phyloP scores from a whole-genome alignment of 2,797 vertebrate genomes.

The Triplophysa bombifrons region DNA sequence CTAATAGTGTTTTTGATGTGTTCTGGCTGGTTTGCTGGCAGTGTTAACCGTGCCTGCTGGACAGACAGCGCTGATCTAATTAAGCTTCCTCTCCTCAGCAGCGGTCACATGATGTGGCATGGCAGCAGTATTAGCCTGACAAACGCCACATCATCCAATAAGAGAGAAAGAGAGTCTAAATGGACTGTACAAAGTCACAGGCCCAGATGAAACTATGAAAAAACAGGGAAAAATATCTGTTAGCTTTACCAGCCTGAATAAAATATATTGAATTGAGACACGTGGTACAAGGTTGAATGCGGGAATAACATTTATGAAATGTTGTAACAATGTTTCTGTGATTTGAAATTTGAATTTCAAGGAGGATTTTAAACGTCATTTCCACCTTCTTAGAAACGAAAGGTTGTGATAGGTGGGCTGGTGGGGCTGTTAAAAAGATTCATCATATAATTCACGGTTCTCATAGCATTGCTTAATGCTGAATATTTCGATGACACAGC shows the following conservation, averaged over 20 bases:
- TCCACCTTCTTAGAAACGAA: neutral
- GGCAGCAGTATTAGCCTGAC: slow-evolving; percentile 58
- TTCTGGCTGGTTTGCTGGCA: slow-evolving; percentile 61
- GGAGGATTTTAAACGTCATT: neutral
- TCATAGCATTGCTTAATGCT: slow-evolving; percentile 5
- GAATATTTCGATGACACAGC: slow-evolving; percentile 22
- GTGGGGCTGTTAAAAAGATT: slow-evolving; percentile 12
- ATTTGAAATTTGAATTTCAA: too few species aligned
- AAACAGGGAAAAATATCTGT: neutral
- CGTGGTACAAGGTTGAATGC: too few species aligned
- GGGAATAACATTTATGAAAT: neutral
- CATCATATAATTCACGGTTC: slow-evolving; percentile 6
- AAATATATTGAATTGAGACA: neutral
- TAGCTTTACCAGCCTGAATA: too few species aligned
- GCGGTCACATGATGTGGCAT: slow-evolving; percentile 65
- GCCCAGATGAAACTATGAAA: neutral
- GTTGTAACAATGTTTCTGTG: neutral
- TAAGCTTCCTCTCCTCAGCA: slow-evolving; percentile 53
- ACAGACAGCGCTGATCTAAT: slow-evolving; percentile 68
- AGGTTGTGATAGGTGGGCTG: neutral
- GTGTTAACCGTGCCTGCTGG: slow-evolving; percentile 57
- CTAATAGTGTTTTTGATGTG: slow-evolving; percentile 55
- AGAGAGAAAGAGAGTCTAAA: slow-evolving; percentile 7
- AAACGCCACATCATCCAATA: slow-evolving; percentile 23
- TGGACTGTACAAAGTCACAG: neutral